These are phyloP conservation scores for Cydia strobilella DNA, from an alignment of 1,140 invertebrate genomes.

Conservation along the genomic window DNA sequence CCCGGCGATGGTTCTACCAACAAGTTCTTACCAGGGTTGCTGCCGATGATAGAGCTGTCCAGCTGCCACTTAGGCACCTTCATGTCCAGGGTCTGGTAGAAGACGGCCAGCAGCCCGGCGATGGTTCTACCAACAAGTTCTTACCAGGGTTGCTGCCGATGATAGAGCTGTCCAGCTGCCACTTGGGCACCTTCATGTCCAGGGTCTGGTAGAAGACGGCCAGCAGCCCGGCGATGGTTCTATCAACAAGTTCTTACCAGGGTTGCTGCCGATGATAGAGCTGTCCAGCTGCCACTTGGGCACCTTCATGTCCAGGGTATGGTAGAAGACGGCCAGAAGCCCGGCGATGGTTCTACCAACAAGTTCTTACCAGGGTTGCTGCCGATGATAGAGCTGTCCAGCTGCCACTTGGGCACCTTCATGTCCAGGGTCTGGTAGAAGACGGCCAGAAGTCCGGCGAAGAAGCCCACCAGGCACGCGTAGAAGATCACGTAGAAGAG, in stretches of 20 bases:
- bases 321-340: conserved; percentile 95
- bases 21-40: conserved; percentile 92
- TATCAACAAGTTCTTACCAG: conserved; percentile 90
- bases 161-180: conserved; percentile 89
- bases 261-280: conserved; percentile 94
- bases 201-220: conserved; percentile 96
- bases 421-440: conserved; percentile 96
- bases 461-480: conserved; percentile 92
- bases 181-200: conserved; percentile 91
- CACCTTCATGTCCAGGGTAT: conserved; percentile 91
- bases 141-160: conserved; percentile 96
- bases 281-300: conserved; percentile 92
- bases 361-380: conserved; percentile 91
- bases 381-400: conserved; percentile 91
- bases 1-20: too few species aligned
- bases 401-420: conserved; percentile 92
- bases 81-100: conserved; percentile 94
- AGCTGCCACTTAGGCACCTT: conserved; percentile 93
- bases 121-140: too few species aligned
- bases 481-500: conserved; percentile 98
- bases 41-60: conserved; percentile 91
- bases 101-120: conserved; percentile 93
- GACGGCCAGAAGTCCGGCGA: conserved; percentile 93
- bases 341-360: conserved; percentile 86
- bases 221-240: conserved; percentile 93